Percentiles rank a stretch among this genome's conserved stretches.
Evolutionary conservation across 2,113 vertebrate species (phyloP).

Genomic region (Clarias magur): DNA sequence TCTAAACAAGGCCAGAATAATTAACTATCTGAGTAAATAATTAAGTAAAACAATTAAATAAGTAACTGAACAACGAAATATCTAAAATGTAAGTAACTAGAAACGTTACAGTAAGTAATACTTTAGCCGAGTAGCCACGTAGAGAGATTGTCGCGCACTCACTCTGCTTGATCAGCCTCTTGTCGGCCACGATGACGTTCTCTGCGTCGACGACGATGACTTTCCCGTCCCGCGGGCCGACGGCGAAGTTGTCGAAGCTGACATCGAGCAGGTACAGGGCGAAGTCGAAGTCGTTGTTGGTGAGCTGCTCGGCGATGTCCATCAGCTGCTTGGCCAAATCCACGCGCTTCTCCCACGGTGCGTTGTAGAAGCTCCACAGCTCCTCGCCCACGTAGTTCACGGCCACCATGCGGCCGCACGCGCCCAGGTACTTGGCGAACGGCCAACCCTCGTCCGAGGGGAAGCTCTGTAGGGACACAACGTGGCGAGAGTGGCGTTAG

Average conservation of each 20-base stretch:
- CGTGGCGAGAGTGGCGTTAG: not conserved
- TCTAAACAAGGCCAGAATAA: no score
- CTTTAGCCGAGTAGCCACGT: no score
- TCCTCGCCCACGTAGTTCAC: slow-evolving; percentile 98
- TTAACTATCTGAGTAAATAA: not conserved
- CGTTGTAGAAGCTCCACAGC: slow-evolving; percentile 96
- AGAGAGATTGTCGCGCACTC: slow-evolving; percentile 64
- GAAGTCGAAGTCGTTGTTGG: slow-evolving; percentile 99
- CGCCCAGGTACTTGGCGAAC: slow-evolving; percentile 95
- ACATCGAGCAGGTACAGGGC: slow-evolving; percentile 98
- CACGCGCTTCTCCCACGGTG: slow-evolving; percentile 93
- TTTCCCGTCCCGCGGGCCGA: slow-evolving; percentile 93
- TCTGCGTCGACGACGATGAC: slow-evolving; percentile 98
- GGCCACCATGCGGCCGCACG: slow-evolving; percentile 95
- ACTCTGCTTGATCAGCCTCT: slow-evolving; percentile 96
- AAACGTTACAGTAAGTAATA: no score
- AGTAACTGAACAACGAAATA: not conserved
- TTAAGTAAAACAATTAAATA: not conserved
- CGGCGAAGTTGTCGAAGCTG: slow-evolving; percentile 98
- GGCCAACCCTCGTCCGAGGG: slow-evolving; percentile 98
- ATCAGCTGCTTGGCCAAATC: slow-evolving; percentile 94
- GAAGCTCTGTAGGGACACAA: slow-evolving; percentile 81
- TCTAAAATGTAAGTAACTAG: no score
- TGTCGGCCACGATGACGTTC: slow-evolving; percentile 97
- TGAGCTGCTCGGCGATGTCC: slow-evolving; percentile 98